Percentiles rank a stretch among this genome's conserved stretches.
Conservation (phyloP, 2,113 vertebrate genomes). For the Ibidorhyncha struthersii region DNA sequence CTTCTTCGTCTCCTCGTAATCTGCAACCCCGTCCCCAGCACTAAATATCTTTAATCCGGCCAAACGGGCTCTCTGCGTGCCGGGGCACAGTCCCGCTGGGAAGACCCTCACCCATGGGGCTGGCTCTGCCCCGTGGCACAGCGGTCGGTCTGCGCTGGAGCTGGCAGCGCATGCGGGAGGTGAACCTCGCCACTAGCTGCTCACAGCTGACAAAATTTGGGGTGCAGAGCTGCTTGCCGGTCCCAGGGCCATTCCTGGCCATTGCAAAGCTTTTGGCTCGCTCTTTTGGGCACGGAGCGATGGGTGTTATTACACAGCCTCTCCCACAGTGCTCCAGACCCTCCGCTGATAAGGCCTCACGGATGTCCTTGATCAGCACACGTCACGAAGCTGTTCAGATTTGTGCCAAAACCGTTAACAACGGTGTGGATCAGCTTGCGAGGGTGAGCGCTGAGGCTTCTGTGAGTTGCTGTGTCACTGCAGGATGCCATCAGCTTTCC, state of each 20-base stretch:
- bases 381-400: background rate
- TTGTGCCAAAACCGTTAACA: background rate
- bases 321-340: background rate
- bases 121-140: background rate
- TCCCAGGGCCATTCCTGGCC: background rate
- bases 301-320: background rate
- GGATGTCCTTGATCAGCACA: background rate
- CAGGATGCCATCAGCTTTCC: background rate
- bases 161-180: background rate
- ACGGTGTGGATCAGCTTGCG: background rate
- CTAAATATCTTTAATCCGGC: background rate
- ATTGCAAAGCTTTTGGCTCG: background rate
- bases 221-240: background rate
- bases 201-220: background rate
- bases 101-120: fast-evolving
- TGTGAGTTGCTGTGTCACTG: background rate
- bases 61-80: background rate
- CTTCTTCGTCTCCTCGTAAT: background rate
- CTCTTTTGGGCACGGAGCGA: background rate
- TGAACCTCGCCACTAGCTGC: background rate
- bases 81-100: background rate
- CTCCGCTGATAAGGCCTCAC: background rate
- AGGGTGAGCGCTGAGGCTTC: background rate
- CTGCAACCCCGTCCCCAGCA: background rate
- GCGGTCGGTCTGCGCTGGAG: fast-evolving